These are phyloP conservation scores for Strigamia crassipes DNA, from an alignment of 2,888 invertebrate species.

Conservation along the genomic window DNA sequence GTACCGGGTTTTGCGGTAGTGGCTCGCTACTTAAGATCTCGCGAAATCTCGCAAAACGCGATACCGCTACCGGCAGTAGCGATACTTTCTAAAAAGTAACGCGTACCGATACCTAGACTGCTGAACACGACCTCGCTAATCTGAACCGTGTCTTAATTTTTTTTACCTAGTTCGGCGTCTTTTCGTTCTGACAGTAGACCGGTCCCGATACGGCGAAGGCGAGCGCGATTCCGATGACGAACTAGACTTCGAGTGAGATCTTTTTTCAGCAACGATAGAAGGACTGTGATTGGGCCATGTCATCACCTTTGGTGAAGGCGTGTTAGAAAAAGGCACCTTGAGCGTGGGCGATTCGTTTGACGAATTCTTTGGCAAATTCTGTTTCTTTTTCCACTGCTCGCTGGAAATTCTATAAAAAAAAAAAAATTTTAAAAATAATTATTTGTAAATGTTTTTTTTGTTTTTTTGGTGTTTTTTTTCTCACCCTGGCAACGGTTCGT, in stretches of 20 bases:
- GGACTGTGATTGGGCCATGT: slow-evolving; percentile 1
- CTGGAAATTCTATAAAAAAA: not conserved
- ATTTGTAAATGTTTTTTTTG: not conserved
- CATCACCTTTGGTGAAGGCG: not conserved
- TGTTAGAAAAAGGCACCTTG: not conserved
- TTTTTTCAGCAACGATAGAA: slow-evolving; percentile 50
- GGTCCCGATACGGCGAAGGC: slow-evolving; percentile 44
- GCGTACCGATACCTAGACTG: too few relatives aligned
- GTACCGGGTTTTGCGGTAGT: too few relatives aligned
- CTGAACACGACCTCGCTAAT: too few relatives aligned
- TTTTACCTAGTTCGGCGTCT: slow-evolving; percentile 29
- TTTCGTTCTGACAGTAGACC: not conserved
- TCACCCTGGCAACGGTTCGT: slow-evolving; percentile 81
- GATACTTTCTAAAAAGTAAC: too few relatives aligned
- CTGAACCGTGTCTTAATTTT: too few relatives aligned
- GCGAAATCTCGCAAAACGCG: too few relatives aligned
- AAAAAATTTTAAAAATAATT: too few relatives aligned
- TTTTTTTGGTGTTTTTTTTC: too few relatives aligned
- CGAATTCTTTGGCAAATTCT: not conserved
- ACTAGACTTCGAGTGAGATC: slow-evolving; percentile 57
- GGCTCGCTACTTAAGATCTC: too few relatives aligned
- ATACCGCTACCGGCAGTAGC: too few relatives aligned
- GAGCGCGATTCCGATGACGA: slow-evolving; percentile 49
- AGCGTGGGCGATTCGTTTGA: not conserved
- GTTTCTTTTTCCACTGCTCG: not conserved